Conservation (phyloP, 1,140 invertebrate genomes). For the Odontomachus brunneus region DNA sequence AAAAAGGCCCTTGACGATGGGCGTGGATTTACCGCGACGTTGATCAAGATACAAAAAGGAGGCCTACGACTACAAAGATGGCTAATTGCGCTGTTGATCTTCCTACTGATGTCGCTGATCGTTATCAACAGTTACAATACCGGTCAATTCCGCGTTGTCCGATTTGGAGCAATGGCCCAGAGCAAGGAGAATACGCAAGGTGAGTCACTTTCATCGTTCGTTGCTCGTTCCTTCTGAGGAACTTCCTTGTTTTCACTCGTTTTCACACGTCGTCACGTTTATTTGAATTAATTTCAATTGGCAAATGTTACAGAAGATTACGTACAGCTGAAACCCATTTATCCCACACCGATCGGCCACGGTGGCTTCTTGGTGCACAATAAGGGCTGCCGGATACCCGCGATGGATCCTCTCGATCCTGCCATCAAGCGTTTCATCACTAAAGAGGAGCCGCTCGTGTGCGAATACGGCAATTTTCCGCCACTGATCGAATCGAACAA, state of each 20-base stretch:
- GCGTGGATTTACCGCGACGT: constrained; percentile 6
- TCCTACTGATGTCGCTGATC: constrained; percentile 77
- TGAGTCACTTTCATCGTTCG: no score
- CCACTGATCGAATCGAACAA: constrained; percentile 88
- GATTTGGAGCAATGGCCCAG: constrained; percentile 61
- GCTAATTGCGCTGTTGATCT: constrained; percentile 77
- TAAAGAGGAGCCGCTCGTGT: constrained; percentile 81
- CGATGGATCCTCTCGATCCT: constrained; percentile 90
- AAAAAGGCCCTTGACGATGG: constrained; percentile 59
- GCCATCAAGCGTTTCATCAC: constrained; percentile 85
- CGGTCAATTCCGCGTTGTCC: constrained; percentile 75
- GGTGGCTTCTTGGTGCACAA: constrained; percentile 88
- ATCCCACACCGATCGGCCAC: constrained; percentile 46
- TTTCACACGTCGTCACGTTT: neutral
- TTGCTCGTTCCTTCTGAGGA: no score
- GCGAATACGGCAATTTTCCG: constrained; percentile 83
- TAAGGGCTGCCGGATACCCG: constrained; percentile 92
- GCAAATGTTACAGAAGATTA: constrained; percentile 54
- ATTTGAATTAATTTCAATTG: constrained; percentile 12
- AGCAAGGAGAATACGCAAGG: constrained; percentile 67
- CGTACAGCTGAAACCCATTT: constrained; percentile 31
- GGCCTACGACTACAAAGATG: constrained; percentile 76
- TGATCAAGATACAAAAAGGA: constrained; percentile 51
- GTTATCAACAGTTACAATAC: constrained; percentile 80
- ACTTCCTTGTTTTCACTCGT: no score